Percentiles rank a stretch among this genome's conserved stretches.
These are phyloP conservation scores for Panagrolaimus sp. DNA, from an alignment of 1,140 invertebrate genomes.

Conservation along the genomic window DNA sequence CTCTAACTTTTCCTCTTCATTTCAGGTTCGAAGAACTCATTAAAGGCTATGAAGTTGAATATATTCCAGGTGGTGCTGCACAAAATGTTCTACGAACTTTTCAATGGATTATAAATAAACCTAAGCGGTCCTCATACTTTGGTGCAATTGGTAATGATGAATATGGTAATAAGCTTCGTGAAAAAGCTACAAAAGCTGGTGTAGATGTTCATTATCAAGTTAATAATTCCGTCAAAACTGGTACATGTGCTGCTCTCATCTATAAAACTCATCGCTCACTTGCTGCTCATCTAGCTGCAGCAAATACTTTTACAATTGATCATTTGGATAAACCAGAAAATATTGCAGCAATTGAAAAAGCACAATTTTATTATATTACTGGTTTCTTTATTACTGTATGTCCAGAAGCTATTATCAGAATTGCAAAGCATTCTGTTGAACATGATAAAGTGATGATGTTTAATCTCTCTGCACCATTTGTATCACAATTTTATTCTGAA, in stretches of 20 bases:
- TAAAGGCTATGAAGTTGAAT: constrained; percentile 72
- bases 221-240: constrained; percentile 72
- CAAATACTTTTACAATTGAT: constrained; percentile 80
- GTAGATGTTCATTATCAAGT: constrained; percentile 81
- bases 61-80: constrained; percentile 86
- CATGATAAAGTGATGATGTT: constrained; percentile 76
- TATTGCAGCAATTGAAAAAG: constrained; percentile 71
- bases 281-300: constrained; percentile 88
- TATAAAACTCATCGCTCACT: constrained; percentile 69
- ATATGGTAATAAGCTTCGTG: constrained; percentile 76
- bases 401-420: constrained; percentile 73
- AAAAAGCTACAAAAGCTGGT: constrained; percentile 74
- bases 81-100: constrained; percentile 86
- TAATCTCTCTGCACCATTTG: constrained; percentile 93
- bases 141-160: constrained; percentile 88
- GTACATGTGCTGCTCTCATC: constrained; percentile 68
- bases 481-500: constrained; percentile 80
- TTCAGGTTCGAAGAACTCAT: constrained; percentile 68
- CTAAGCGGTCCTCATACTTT: constrained; percentile 77
- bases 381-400: constrained; percentile 93
- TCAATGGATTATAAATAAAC: constrained; percentile 76
- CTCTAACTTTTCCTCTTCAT: too few relatives aligned
- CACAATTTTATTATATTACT: constrained; percentile 79
- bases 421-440: constrained; percentile 71
- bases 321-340: constrained; percentile 75